Evolutionary conservation across 2,888 invertebrate species (phyloP), one percentile per base, ranked within the genome.

Genomic region (Lymantria monacha): DNA sequence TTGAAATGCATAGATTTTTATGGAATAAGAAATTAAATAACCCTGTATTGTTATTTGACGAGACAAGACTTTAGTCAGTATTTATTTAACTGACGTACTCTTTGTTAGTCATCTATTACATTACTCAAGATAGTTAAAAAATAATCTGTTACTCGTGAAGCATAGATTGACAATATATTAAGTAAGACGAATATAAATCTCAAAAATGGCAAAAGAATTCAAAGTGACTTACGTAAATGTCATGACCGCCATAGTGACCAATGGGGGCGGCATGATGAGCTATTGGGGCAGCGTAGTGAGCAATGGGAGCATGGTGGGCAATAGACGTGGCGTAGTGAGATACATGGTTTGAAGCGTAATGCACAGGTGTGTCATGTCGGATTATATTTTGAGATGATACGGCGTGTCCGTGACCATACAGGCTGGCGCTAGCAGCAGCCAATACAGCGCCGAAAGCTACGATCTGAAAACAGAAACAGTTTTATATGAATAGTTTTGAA

Each of bases 391-490:
- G 41, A 41, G 41, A 41, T 5, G 41, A 41, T 3, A 13, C 12
- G 13, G 41, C 13, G 41, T 13, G 13, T 13, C 41, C 82, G 43
- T 74, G 72, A 40, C 76, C 79, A 40, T 69, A 81, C 31, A 89
- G 72, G 36, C 92, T 92, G 42, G 92, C 92, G 62, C 79, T 87
- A 55, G 88, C 86, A 12, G 91, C 77, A 30, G 83, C 81, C 76
- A 92, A 60, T 50, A 92, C 59, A 44, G 79, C 81, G 53, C 83
- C 72, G 57, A 92, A 68, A 51, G 85, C 77, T 64, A 91, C 57
- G 58, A 89, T 84, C 92, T 92, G 71, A 61, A 44, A 74, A 61
- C n/a, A 12, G n/a, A 12, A 38, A 12, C n/a, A n/a, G 3, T 10
- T 37, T 12, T 12, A 38, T 10, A n/a, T 38, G n/a, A n/a, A 12